A percentile compares a stretch with the other conserved stretches of the same genome.
Evolutionary conservation across 2,113 vertebrate species (phyloP).

Genomic region (Etheostoma cragini): DNA sequence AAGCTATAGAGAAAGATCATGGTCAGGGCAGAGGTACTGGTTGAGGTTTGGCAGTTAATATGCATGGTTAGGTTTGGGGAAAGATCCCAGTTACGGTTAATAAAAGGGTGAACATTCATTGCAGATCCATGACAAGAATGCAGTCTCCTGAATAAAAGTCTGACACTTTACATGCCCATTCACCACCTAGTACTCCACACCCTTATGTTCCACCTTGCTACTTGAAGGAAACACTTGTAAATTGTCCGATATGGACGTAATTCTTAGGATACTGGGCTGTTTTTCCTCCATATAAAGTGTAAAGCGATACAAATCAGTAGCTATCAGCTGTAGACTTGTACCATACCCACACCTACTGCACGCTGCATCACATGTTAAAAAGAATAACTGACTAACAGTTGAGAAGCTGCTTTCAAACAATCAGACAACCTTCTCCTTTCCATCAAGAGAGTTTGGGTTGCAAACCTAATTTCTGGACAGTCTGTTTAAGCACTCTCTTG

Average conservation of each 20-base stretch:
- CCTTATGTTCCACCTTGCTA: too few relatives aligned
- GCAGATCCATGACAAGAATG: background rate
- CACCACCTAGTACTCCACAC: too few relatives aligned
- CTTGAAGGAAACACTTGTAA: too few relatives aligned
- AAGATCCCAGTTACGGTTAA: background rate
- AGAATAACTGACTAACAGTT: background rate
- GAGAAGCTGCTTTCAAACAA: background rate
- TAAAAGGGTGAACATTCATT: background rate
- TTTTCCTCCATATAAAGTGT: background rate
- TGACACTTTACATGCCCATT: too few relatives aligned
- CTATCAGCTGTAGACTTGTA: background rate
- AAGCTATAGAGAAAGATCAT: background rate
- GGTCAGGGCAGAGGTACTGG: background rate
- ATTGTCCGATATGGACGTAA: background rate
- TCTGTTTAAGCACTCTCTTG: constrained; percentile 75
- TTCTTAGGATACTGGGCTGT: background rate
- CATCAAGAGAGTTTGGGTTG: constrained; percentile 45
- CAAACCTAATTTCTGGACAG: constrained; percentile 69
- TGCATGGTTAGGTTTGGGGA: background rate
- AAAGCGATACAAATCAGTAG: background rate
- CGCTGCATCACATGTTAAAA: background rate
- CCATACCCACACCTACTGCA: background rate
- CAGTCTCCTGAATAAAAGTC: background rate
- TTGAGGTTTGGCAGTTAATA: background rate
- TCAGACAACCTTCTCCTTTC: constrained; percentile 27